These are phyloP conservation scores for Erpobdella octoculata DNA, from an alignment of 2,888 invertebrate genomes.

Conservation along the genomic window DNA sequence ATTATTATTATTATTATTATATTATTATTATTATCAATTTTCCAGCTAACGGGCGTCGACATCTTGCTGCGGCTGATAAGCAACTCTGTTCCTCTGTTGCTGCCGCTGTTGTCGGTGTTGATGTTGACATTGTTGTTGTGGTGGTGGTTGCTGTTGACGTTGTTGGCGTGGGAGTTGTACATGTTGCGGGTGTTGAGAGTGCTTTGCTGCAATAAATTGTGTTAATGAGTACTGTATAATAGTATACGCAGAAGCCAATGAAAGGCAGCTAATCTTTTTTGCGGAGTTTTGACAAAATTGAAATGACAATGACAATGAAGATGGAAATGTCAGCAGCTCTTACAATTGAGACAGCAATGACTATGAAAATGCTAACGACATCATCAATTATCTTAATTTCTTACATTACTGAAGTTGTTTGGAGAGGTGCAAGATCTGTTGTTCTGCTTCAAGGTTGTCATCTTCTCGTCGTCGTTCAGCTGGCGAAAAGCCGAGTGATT, in stretches of 20 bases:
- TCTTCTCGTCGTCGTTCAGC: background rate
- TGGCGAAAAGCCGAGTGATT: background rate
- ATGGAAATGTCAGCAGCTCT: too few relatives aligned
- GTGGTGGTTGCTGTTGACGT: background rate
- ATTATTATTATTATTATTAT: constrained; percentile 14
- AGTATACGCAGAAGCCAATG: too few relatives aligned
- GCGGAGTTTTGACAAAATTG: too few relatives aligned
- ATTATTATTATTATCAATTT: background rate
- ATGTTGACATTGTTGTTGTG: background rate
- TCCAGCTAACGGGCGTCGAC: background rate
- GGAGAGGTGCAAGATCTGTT: background rate
- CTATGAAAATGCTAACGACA: background rate
- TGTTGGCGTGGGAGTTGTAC: background rate
- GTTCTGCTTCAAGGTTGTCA: background rate
- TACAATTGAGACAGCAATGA: background rate
- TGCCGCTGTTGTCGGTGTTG: constrained; percentile 10
- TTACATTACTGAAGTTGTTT: background rate
- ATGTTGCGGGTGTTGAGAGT: background rate
- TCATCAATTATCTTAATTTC: background rate
- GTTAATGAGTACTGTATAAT: too few relatives aligned
- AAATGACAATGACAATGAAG: too few relatives aligned
- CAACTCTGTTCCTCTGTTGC: too few relatives aligned
- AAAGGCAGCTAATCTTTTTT: too few relatives aligned
- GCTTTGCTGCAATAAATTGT: constrained; percentile 3
- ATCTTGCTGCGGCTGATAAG: too few relatives aligned